Base-by-base conservation (phyloP, 2,888 invertebrate genomes). In the Selenia dentaria region DNA sequence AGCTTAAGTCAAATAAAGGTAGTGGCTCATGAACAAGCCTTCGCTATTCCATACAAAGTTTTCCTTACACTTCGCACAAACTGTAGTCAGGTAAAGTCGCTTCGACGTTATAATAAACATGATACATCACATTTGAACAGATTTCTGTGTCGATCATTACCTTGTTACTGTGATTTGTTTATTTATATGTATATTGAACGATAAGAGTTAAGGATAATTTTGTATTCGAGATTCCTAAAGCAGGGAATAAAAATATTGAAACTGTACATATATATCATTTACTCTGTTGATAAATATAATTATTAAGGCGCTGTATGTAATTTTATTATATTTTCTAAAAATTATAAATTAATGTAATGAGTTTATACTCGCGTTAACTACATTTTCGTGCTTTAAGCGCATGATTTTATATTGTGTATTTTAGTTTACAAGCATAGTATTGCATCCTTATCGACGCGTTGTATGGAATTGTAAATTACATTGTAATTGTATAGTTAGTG, bases 131-230 rank as follows among this genome's bases (percentile, higher is more conserved):
- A 81, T 70, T 75, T 64, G 57, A 70, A 68, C 66, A 67, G 31
- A 70, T 63, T 54, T 59, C 56, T 67, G 62, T 70, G 67, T 75
- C 69, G 64, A 71, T 74, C 70, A 58, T 58, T 55, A 58, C 55
- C 83, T 83, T 82, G 72, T 78, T 80, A 86, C 88, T 87, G 88
- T 88, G 88, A 88, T 88, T 87, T 79, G 79, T 81, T 25, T 86
- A 76, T 78, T 78, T 79, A 76, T 73, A 64, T 67, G 61, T 49
- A 63, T 64, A 69, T 62, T 52, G 39, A 67, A 65, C 62, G 62
- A 69, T 64, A 70, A 66, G 60, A 58, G 58, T 62, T 73, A 69
- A 64, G 58, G 58, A 69, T 72, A 67, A 59, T 67, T 74, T 74
- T 70, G 56, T 74, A 79, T 72, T 72, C 59, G 70, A 74, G 65